These are phyloP conservation scores for Meloidogyne floridensis DNA, from an alignment of 1,140 invertebrate genomes.

Conservation along the genomic window DNA sequence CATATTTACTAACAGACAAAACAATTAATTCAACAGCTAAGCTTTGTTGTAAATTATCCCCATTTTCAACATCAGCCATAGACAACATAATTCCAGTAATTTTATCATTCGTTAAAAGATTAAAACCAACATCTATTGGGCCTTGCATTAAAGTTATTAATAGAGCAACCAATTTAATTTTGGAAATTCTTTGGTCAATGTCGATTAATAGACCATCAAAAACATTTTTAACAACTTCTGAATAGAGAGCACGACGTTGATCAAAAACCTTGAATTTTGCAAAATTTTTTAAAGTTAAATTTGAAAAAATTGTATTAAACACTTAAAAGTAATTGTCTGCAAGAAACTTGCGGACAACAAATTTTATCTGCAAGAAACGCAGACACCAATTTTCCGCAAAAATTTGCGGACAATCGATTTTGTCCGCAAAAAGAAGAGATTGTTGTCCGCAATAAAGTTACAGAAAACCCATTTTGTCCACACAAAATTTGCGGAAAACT, in stretches of 20 bases:
- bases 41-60: conserved; percentile 69
- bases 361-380: too few species aligned
- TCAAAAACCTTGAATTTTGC: conserved; percentile 33
- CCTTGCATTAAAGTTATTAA: conserved; percentile 83
- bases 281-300: too few species aligned
- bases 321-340: too few species aligned
- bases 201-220: conserved; percentile 58
- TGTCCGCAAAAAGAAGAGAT: too few species aligned
- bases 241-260: conserved; percentile 67
- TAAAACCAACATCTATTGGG: conserved; percentile 59
- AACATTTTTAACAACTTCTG: conserved; percentile 67
- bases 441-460: too few species aligned
- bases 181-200: conserved; percentile 40
- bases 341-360: too few species aligned
- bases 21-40: conserved; percentile 64
- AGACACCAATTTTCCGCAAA: too few species aligned
- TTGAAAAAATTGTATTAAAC: too few species aligned
- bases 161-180: conserved; percentile 77
- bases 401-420: too few species aligned
- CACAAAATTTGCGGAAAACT: too few species aligned
- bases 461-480: too few species aligned
- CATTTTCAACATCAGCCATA: conserved; percentile 81
- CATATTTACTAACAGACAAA: conserved; percentile 89
- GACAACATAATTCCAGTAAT: conserved; percentile 94
- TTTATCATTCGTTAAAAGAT: conserved; percentile 84